A percentile compares a stretch with the other conserved stretches of the same genome.
These are phyloP conservation scores for Eupithecia subumbrata DNA, from an alignment of 2,888 invertebrate genomes.

Conservation along the genomic window DNA sequence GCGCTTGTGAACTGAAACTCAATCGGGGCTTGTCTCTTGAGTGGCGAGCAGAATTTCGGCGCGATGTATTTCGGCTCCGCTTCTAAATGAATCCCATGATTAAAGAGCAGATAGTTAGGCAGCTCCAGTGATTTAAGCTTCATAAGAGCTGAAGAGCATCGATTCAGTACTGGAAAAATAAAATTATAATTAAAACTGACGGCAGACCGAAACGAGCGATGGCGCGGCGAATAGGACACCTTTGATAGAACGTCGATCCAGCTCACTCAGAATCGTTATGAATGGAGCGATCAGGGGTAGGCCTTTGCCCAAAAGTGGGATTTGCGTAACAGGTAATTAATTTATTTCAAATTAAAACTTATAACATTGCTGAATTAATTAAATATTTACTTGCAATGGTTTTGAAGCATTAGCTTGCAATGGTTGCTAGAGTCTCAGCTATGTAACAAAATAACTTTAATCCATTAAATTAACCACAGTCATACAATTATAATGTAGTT, in stretches of 20 bases:
- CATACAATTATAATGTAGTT: not conserved
- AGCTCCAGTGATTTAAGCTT: conserved; percentile 64
- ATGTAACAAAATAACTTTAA: not conserved
- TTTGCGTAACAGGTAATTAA: too few relatives aligned
- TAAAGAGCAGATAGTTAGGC: conserved; percentile 68
- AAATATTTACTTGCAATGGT: not conserved
- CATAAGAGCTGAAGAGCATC: conserved; percentile 67
- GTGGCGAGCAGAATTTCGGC: conserved; percentile 71
- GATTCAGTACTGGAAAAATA: conserved; percentile 67
- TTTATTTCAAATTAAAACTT: too few relatives aligned
- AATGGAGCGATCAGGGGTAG: too few relatives aligned
- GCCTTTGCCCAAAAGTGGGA: too few relatives aligned
- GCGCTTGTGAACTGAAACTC: conserved; percentile 71
- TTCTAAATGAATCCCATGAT: conserved; percentile 52
- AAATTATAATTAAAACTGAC: not conserved
- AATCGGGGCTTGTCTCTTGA: conserved; percentile 69
- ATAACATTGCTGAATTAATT: not conserved
- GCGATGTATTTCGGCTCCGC: conserved; percentile 57
- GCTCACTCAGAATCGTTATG: not conserved
- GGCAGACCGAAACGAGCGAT: not conserved
- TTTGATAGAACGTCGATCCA: too few relatives aligned
- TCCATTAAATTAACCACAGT: not conserved
- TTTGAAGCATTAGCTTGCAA: not conserved
- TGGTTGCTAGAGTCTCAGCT: not conserved
- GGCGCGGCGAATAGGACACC: not conserved